Percentiles rank a stretch among this genome's conserved stretches.
Conservation (phyloP, 2,113 vertebrate species). For the Poeciliopsis retropinna region DNA sequence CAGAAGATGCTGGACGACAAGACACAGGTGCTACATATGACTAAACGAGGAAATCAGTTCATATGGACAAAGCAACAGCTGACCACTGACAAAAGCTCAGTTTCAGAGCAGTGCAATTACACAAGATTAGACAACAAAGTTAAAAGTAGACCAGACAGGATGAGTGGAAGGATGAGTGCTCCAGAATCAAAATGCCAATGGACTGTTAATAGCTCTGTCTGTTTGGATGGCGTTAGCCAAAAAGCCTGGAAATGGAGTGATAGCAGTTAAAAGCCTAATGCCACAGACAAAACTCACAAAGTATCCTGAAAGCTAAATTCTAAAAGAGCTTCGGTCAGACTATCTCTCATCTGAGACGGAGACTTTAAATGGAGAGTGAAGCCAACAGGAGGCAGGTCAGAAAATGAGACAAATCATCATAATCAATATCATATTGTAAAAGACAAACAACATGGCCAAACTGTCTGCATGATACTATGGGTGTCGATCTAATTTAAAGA, state of each 20-base stretch:
- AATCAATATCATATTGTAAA: background rate
- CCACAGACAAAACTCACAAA: conserved; percentile 54
- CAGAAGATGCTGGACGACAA: too few species aligned
- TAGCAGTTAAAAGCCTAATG: conserved; percentile 33
- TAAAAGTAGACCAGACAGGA: background rate
- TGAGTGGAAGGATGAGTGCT: too few species aligned
- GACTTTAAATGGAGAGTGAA: too few species aligned
- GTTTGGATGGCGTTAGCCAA: background rate
- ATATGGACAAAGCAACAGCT: background rate
- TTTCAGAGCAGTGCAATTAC: background rate
- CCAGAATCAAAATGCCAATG: background rate
- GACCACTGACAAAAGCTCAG: background rate
- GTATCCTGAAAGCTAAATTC: conserved; percentile 52
- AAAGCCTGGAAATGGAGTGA: background rate
- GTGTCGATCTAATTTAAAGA: too few species aligned
- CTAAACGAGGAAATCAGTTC: background rate
- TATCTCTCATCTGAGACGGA: conserved; percentile 23
- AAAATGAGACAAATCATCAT: background rate
- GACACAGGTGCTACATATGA: background rate
- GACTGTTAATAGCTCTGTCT: background rate
- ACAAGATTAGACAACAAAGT: background rate
- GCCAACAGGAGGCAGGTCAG: background rate
- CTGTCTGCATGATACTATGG: background rate
- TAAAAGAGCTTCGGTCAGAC: conserved; percentile 24
- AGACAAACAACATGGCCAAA: background rate